These are phyloP conservation scores for Pteronotus mesoamericanus DNA, from an alignment of 2,797 vertebrate species.

Conservation along the genomic window DNA sequence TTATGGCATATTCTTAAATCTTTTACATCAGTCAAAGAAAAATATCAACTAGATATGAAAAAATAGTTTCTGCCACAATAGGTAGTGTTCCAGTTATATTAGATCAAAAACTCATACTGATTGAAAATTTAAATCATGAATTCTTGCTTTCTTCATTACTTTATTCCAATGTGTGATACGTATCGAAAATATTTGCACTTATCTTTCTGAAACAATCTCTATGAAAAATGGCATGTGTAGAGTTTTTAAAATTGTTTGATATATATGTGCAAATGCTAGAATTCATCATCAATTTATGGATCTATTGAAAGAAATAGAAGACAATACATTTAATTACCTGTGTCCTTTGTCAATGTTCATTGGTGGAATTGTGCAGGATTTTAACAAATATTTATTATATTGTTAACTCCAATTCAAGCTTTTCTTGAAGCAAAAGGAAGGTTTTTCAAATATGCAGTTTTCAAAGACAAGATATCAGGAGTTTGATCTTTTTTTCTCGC, in stretches of 20 bases:
- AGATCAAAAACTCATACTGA: background rate
- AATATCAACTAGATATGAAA: background rate
- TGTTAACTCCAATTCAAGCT: background rate
- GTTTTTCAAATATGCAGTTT: background rate
- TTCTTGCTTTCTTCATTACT: background rate
- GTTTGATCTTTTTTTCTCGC: background rate
- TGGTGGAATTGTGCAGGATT: background rate
- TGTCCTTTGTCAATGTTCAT: background rate
- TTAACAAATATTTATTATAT: background rate
- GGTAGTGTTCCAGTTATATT: background rate
- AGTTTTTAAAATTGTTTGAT: background rate
- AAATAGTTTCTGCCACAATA: background rate
- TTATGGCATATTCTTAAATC: background rate
- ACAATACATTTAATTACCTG: background rate
- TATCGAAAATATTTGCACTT: background rate
- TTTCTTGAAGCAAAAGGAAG: background rate
- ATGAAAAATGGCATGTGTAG: background rate
- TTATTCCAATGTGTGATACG: background rate
- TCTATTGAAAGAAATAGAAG: background rate
- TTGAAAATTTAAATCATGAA: background rate
- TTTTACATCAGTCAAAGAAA: background rate
- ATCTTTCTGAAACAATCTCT: background rate
- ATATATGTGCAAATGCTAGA: background rate
- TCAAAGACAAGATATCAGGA: background rate
- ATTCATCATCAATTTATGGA: background rate